These are phyloP conservation scores for Ginglymostoma cirratum DNA, from an alignment of 2,113 vertebrate species.

Conservation along the genomic window DNA sequence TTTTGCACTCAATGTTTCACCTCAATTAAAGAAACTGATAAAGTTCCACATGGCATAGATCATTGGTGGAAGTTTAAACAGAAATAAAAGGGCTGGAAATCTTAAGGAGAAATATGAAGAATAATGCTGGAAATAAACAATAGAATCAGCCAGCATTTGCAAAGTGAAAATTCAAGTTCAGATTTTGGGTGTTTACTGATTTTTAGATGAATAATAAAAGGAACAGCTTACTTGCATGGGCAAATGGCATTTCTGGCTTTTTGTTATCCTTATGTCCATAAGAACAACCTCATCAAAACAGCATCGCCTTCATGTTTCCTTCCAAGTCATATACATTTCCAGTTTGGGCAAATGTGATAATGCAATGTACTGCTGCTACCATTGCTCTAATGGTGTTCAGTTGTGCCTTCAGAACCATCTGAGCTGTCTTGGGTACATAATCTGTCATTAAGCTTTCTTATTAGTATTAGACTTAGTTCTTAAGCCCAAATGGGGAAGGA, in stretches of 20 bases:
- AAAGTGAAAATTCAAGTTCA: background rate
- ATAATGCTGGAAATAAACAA: background rate
- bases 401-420: too few relatives aligned
- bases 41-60: background rate
- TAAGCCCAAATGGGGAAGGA: too few relatives aligned
- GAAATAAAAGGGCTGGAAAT: background rate
- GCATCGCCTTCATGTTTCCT: too few relatives aligned
- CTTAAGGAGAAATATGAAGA: background rate
- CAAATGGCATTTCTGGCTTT: background rate
- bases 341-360: background rate
- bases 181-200: background rate
- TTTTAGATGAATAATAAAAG: background rate
- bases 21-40: background rate
- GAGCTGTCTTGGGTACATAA: too few relatives aligned
- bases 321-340: background rate
- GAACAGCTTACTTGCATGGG: background rate
- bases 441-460: too few relatives aligned
- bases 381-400: too few relatives aligned
- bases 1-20: background rate
- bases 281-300: background rate
- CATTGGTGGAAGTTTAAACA: background rate
- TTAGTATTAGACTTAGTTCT: too few relatives aligned
- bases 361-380: too few relatives aligned
- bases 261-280: background rate
- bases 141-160: background rate